These are phyloP conservation scores for Slavum lentiscoides DNA, from an alignment of 2,888 invertebrate genomes.

Conservation along the genomic window DNA sequence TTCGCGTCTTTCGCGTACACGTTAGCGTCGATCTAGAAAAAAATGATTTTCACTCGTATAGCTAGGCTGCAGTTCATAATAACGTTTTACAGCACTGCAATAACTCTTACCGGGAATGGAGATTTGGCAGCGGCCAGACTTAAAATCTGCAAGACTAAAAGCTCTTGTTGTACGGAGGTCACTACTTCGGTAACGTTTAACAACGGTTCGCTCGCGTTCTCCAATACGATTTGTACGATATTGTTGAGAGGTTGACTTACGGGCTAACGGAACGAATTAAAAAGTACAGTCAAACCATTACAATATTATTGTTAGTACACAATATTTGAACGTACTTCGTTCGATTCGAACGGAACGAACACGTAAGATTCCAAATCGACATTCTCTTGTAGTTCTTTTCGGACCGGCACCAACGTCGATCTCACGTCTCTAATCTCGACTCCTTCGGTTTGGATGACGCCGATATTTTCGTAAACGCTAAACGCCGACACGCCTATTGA, in stretches of 20 bases:
- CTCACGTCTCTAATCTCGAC: constrained; percentile 87
- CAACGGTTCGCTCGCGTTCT: constrained; percentile 43
- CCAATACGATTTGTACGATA: constrained; percentile 50
- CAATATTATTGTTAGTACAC: too few relatives aligned
- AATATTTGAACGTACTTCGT: constrained; percentile 55
- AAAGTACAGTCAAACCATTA: neutral
- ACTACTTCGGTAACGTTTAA: constrained; percentile 47
- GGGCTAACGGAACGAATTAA: neutral
- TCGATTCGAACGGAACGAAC: constrained; percentile 75
- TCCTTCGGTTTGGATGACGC: constrained; percentile 78
- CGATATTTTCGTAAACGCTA: constrained; percentile 71
- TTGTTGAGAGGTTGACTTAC: constrained; percentile 35
- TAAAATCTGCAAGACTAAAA: constrained; percentile 26
- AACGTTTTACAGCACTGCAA: too few relatives aligned
- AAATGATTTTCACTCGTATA: too few relatives aligned
- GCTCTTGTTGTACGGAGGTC: neutral
- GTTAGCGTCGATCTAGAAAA: constrained; percentile 64
- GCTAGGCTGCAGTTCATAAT: neutral
- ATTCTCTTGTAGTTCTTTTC: constrained; percentile 74
- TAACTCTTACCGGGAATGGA: neutral
- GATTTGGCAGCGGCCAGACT: neutral
- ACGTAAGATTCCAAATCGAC: constrained; percentile 82
- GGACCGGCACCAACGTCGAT: constrained; percentile 83
- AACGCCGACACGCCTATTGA: constrained; percentile 58
- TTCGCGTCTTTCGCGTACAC: constrained; percentile 64